phyloP scores from a whole-genome alignment of 1,140 invertebrate species.

The Philopotamus ludificatus region DNA sequence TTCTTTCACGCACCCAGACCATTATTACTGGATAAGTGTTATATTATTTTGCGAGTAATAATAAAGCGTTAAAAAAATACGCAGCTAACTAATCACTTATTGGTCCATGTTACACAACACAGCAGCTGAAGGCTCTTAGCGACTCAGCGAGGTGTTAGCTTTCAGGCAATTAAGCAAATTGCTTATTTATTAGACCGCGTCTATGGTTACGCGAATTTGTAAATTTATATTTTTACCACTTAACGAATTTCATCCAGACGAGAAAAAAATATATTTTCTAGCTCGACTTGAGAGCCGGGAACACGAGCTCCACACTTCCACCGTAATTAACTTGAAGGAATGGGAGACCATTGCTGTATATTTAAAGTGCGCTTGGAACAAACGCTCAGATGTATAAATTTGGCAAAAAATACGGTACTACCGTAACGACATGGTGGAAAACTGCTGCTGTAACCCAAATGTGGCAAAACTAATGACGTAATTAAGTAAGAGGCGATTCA shows the following conservation, averaged over 20 bases:
- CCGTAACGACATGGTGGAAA: not conserved
- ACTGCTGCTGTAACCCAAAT: not conserved
- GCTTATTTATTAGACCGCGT: conserved; percentile 37
- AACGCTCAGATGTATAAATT: not conserved
- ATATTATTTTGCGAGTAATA: too few species aligned
- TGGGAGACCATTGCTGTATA: not conserved
- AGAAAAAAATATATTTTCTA: not conserved
- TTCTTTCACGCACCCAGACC: not conserved
- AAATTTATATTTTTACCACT: conserved; percentile 32
- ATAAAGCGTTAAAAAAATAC: too few species aligned
- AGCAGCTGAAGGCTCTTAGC: conserved; percentile 22
- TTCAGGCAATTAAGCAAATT: conserved; percentile 40
- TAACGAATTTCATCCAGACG: conserved; percentile 5
- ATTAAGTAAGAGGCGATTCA: not conserved
- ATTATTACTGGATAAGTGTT: too few species aligned
- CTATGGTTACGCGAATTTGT: conserved; percentile 29
- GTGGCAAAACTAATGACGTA: not conserved
- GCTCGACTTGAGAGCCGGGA: not conserved
- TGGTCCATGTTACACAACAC: too few species aligned
- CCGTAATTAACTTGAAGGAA: not conserved
- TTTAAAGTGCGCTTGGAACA: not conserved
- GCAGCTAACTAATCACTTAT: too few species aligned
- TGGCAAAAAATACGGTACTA: not conserved
- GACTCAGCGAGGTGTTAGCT: conserved; percentile 31
- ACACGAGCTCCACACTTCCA: not conserved